Percentiles rank a stretch among this genome's conserved stretches.
phyloP scores from a whole-genome alignment of 2,797 vertebrate genomes.

The Pangasius djambal region DNA sequence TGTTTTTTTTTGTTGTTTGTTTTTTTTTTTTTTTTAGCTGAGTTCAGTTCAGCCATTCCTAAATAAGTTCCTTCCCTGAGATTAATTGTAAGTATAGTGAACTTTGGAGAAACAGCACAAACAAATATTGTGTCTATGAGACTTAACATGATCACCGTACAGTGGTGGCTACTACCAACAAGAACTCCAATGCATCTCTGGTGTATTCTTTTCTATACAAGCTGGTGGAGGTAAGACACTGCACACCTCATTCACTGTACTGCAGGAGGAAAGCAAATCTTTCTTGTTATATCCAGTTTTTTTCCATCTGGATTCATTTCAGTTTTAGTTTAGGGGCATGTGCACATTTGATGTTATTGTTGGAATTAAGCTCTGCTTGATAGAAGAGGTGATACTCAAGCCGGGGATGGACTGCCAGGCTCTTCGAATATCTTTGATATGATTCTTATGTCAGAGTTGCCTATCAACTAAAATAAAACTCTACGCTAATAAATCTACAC shows the following conservation, averaged over 20 bases:
- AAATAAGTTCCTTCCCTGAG: background rate
- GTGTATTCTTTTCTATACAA: conserved; percentile 95
- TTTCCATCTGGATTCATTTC: background rate
- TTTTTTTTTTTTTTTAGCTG: background rate
- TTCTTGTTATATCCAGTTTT: background rate
- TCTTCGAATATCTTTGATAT: background rate
- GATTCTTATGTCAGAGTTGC: background rate
- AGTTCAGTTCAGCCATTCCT: background rate
- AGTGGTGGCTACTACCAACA: conserved; percentile 92
- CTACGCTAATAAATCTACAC: background rate
- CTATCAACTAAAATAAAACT: background rate
- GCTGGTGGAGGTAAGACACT: conserved; percentile 83
- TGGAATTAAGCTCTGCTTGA: background rate
- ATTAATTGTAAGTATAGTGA: background rate
- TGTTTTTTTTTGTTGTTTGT: no score
- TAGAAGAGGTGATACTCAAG: background rate
- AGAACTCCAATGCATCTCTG: conserved; percentile 89
- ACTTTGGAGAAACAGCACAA: background rate
- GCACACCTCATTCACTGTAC: background rate
- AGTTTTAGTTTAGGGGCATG: no score
- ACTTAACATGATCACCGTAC: conserved; percentile 71
- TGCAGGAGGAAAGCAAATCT: background rate
- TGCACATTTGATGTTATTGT: background rate
- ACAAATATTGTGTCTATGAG: background rate
- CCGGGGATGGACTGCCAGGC: background rate